phyloP scores from a whole-genome alignment of 2,797 vertebrate species.

The Channa striata region DNA sequence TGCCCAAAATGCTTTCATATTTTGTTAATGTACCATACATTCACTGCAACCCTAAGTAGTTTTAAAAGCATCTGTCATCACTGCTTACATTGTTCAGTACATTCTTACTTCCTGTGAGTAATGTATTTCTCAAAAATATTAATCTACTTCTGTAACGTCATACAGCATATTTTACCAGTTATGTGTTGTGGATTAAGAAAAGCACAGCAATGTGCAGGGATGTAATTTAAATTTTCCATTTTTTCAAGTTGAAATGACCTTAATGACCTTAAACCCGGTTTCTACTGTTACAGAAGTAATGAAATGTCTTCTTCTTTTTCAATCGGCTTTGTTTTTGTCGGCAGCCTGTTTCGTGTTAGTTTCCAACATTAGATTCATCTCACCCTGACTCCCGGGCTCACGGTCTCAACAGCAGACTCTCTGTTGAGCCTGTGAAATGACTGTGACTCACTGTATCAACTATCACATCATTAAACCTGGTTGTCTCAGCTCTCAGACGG shows the following conservation, averaged over 20 bases:
- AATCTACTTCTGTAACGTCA: no score
- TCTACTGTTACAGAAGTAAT: neutral
- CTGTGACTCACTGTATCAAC: conserved; percentile 42
- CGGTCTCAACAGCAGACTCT: conserved; percentile 55
- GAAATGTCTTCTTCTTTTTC: conserved; percentile 4
- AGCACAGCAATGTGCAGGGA: neutral
- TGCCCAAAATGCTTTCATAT: no score
- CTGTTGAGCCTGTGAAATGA: conserved; percentile 42
- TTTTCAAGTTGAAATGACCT: neutral
- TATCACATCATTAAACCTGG: conserved; percentile 58
- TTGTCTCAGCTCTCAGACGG: conserved; percentile 25
- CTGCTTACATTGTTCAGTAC: no score
- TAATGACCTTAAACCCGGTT: neutral
- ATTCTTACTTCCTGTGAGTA: no score
- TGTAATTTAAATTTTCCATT: neutral
- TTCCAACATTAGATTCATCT: conserved; percentile 32
- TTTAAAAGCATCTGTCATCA: no score
- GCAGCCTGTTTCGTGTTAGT: conserved; percentile 42
- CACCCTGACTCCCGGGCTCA: conserved; percentile 38
- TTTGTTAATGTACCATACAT: no score
- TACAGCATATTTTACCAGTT: no score
- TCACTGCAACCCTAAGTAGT: no score
- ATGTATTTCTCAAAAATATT: no score
- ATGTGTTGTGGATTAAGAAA: neutral
- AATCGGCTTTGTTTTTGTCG: conserved; percentile 17